Conservation (phyloP, 2,888 invertebrate species). For the Psylliodes chrysocephalus region DNA sequence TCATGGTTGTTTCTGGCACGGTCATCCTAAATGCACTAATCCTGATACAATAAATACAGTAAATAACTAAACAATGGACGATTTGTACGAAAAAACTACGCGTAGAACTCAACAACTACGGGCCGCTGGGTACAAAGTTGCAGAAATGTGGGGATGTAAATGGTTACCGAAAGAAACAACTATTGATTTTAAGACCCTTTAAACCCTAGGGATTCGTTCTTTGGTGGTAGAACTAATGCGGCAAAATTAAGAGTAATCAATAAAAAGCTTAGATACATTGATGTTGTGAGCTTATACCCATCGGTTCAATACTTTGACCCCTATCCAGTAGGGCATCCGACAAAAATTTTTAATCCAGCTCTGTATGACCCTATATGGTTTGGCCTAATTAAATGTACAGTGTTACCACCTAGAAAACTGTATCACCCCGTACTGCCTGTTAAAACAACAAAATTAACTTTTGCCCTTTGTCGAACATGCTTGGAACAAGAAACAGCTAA, state of each 20-base stretch:
- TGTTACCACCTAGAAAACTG: not conserved
- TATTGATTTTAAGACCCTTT: constrained; percentile 18
- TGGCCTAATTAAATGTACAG: constrained; percentile 8
- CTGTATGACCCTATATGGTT: not conserved
- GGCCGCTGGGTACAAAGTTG: constrained; percentile 27
- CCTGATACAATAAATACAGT: constrained; percentile 7
- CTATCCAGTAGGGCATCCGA: not conserved
- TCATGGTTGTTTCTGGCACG: constrained; percentile 41
- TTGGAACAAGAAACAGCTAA: no score
- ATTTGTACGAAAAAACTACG: constrained; percentile 28
- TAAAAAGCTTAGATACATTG: constrained; percentile 46
- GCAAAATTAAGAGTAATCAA: constrained; percentile 12
- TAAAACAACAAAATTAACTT: not conserved
- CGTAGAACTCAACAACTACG: constrained; percentile 28
- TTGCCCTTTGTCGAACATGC: not conserved
- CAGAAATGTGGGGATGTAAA: constrained; percentile 41
- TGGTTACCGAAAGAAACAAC: constrained; percentile 26
- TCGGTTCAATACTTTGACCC: constrained; percentile 13
- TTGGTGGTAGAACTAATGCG: constrained; percentile 36
- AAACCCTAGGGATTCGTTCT: constrained; percentile 37
- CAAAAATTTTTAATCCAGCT: not conserved
- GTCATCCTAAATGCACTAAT: constrained; percentile 31
- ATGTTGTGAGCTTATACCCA: constrained; percentile 45
- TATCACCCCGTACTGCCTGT: not conserved
- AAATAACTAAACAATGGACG: constrained; percentile 26